These are phyloP conservation scores for Pitangus sulphuratus DNA, from an alignment of 2,797 vertebrate genomes.

Conservation along the genomic window DNA sequence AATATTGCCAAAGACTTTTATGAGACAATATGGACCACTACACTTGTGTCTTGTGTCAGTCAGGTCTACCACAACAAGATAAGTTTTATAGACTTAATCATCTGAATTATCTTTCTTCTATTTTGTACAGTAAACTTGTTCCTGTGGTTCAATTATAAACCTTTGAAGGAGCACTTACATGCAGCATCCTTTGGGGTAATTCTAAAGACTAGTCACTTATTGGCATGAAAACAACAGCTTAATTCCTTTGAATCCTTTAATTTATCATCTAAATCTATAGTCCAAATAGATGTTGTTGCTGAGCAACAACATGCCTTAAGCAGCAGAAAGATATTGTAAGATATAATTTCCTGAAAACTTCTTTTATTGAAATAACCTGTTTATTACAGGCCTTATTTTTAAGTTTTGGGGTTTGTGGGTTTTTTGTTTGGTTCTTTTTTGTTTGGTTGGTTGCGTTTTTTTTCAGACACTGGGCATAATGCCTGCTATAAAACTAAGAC, in stretches of 20 bases:
- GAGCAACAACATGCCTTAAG: slow-evolving; percentile 33
- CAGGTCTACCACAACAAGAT: neutral
- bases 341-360: neutral
- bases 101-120: neutral
- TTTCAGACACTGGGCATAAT: neutral
- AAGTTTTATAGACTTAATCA: neutral
- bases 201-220: neutral
- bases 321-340: neutral
- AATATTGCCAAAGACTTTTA: neutral
- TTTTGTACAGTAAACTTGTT: neutral
- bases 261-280: neutral
- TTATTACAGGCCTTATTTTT: slow-evolving; percentile 26
- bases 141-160: neutral
- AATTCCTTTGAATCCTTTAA: slow-evolving; percentile 25
- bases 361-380: slow-evolving; percentile 15
- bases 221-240: neutral
- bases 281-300: neutral
- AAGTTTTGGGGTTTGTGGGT: neutral
- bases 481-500: neutral
- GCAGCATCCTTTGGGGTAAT: neutral
- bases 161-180: neutral
- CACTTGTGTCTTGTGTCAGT: neutral
- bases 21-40: neutral
- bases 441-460: neutral
- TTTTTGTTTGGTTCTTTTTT: neutral